Evolutionary conservation across 2,888 invertebrate genomes (phyloP).

Genomic region (Drosophila tanythrix): DNA sequence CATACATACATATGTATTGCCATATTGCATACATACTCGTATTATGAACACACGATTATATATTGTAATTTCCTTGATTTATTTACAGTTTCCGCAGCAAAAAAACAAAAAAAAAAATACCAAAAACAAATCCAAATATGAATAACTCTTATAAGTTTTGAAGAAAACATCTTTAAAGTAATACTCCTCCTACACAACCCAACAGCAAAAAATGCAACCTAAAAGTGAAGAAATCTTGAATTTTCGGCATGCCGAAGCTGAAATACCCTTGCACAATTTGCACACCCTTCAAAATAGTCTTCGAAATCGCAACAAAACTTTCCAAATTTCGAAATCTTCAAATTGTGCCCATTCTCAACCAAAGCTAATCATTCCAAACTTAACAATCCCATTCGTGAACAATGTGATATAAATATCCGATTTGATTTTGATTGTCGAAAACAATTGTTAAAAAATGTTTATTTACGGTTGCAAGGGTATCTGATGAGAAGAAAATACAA

Average conservation of each 20-base stretch:
- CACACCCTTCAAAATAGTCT: not conserved
- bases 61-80: conserved; percentile 56
- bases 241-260: conserved; percentile 1
- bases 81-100: conserved; percentile 37
- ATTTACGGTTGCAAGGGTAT: not conserved
- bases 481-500: not conserved
- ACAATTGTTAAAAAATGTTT: not conserved
- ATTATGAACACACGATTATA: conserved; percentile 28
- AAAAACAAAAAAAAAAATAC: not conserved
- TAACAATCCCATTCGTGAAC: not conserved
- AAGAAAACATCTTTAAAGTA: conserved; percentile 11
- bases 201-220: not conserved
- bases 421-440: not conserved
- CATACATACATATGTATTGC: conserved; percentile 19
- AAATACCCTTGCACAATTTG: conserved; percentile 1
- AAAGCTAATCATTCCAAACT: not conserved
- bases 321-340: not conserved
- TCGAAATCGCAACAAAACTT: not conserved
- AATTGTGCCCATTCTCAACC: not conserved
- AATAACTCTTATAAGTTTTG: conserved; percentile 30
- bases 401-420: not conserved
- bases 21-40: conserved; percentile 12
- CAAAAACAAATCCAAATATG: conserved; percentile 1
- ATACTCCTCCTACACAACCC: not conserved
- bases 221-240: not conserved